A percentile compares a stretch with the other conserved stretches of the same genome.
These are phyloP conservation scores for Lagodon rhomboides DNA, from an alignment of 2,797 vertebrate species.

Conservation along the genomic window DNA sequence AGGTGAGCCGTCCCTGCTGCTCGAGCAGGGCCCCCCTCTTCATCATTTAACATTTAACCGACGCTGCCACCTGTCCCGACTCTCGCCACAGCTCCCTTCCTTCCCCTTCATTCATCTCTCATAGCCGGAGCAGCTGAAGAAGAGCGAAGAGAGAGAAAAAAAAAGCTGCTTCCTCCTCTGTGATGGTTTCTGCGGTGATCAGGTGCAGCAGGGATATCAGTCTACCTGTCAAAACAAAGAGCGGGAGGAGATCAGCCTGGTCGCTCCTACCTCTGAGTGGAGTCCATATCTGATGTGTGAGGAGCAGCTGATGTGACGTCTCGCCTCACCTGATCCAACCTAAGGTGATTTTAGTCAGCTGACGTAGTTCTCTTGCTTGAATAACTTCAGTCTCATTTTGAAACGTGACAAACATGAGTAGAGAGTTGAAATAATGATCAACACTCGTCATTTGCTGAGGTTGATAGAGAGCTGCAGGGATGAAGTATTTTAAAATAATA, in stretches of 20 bases:
- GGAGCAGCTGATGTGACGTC: not conserved
- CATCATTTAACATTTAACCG: constrained; percentile 84
- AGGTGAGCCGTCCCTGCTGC: constrained; percentile 74
- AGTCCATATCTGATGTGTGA: not conserved
- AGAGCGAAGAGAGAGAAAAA: constrained; percentile 1
- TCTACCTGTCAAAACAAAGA: constrained; percentile 55
- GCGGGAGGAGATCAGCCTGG: not conserved
- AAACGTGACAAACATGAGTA: not conserved
- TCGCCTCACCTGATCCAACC: not conserved
- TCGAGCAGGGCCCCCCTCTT: constrained; percentile 59
- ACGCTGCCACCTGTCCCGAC: constrained; percentile 70
- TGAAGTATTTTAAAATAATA: too few relatives aligned
- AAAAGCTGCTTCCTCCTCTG: constrained; percentile 18
- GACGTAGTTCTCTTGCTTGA: not conserved
- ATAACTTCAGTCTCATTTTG: not conserved
- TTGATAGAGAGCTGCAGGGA: too few relatives aligned
- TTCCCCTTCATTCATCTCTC: constrained; percentile 60
- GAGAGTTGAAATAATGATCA: not conserved
- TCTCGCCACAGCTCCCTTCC: constrained; percentile 18
- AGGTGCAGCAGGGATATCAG: constrained; percentile 51
- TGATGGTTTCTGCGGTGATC: constrained; percentile 39
- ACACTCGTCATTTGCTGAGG: too few relatives aligned
- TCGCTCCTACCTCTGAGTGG: not conserved
- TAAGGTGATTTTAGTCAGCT: not conserved
- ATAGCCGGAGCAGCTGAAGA: constrained; percentile 30